phyloP scores from a whole-genome alignment of 1,140 invertebrate genomes.

The Drosophila pectinifera region DNA sequence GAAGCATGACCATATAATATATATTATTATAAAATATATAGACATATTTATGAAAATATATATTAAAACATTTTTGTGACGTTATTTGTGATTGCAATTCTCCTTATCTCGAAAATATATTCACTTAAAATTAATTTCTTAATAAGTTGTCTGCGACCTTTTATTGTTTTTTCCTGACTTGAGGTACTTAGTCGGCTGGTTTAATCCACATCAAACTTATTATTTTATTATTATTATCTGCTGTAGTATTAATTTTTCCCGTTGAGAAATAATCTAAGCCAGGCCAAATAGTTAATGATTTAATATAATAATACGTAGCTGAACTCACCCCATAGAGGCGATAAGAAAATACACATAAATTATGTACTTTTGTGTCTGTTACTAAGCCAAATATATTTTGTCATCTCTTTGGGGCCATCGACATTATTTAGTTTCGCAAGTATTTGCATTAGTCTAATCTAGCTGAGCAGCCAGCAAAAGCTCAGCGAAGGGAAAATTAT shows the following conservation, averaged over 20 bases:
- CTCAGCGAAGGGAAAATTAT: slow-evolving; percentile 65
- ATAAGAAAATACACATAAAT: slow-evolving; percentile 32
- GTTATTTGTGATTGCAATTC: not conserved
- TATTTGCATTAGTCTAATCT: slow-evolving; percentile 36
- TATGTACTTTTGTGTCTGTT: not conserved
- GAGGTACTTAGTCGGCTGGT: no score
- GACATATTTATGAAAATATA: no score
- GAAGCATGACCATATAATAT: slow-evolving; percentile 13
- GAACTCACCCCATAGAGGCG: slow-evolving; percentile 13
- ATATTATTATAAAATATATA: no score
- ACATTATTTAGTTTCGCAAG: slow-evolving; percentile 37
- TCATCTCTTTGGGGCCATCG: slow-evolving; percentile 4
- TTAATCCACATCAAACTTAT: no score
- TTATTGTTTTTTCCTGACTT: no score
- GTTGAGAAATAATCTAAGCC: accelerated
- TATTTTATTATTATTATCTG: no score
- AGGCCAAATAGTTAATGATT: not conserved
- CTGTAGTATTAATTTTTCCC: not conserved
- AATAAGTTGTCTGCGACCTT: no score
- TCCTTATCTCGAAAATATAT: not conserved
- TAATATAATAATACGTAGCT: not conserved
- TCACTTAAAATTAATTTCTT: not conserved
- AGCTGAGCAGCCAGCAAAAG: slow-evolving; percentile 24
- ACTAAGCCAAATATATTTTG: slow-evolving; percentile 13
- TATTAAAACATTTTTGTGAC: no score